phyloP scores from a whole-genome alignment of 2,797 vertebrate species.

The Enteromius trimaculatus region DNA sequence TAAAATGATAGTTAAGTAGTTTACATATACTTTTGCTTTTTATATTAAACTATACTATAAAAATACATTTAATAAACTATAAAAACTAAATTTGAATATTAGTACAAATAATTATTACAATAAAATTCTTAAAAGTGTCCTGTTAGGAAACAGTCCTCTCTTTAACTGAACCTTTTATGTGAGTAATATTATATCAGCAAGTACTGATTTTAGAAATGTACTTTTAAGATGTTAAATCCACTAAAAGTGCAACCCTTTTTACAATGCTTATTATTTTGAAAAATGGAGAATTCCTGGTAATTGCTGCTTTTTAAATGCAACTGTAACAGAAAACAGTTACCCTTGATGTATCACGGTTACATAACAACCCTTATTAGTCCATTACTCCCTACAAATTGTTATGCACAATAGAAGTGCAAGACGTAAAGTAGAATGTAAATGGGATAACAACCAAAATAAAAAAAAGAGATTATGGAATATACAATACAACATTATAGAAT shows the following conservation, averaged over 20 bases:
- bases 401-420: background rate
- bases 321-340: background rate
- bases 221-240: too few species aligned
- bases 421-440: background rate
- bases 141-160: background rate
- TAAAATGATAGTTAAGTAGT: background rate
- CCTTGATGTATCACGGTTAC: background rate
- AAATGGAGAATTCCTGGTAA: background rate
- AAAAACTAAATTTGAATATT: background rate
- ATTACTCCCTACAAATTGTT: background rate
- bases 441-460: background rate
- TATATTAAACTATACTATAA: background rate
- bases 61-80: background rate
- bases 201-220: too few species aligned
- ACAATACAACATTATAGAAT: background rate
- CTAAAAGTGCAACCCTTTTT: background rate
- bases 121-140: background rate
- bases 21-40: too few species aligned
- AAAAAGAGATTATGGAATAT: background rate
- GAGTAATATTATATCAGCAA: too few species aligned
- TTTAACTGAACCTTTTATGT: background rate
- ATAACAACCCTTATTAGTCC: background rate
- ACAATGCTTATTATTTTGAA: background rate
- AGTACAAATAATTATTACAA: background rate
- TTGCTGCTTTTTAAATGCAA: background rate